phyloP scores from a whole-genome alignment of 2,797 vertebrate species.

The Sebastolobus alascanus region DNA sequence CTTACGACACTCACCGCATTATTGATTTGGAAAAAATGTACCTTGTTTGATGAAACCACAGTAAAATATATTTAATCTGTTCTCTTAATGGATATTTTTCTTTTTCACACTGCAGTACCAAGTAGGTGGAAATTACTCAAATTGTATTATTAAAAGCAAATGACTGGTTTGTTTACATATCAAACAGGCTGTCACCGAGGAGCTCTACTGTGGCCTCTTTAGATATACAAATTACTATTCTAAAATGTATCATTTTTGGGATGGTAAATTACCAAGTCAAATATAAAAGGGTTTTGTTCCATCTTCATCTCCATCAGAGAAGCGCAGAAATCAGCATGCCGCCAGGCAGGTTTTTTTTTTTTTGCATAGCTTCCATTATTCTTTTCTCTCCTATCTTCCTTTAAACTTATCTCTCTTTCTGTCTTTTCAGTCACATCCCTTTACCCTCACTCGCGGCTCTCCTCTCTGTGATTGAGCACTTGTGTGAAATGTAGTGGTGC shows the following conservation, averaged over 20 bases:
- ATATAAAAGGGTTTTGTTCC: not conserved
- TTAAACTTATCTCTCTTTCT: not conserved
- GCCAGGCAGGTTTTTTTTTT: not conserved
- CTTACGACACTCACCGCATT: not conserved
- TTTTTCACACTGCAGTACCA: not conserved
- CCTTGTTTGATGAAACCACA: not conserved
- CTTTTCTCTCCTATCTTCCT: not conserved
- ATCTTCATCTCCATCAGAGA: not conserved
- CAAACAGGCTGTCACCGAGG: not conserved
- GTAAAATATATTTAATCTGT: not conserved
- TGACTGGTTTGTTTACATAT: not conserved
- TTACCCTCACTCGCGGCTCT: not conserved
- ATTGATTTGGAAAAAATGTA: not conserved
- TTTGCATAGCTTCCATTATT: conserved; percentile 7
- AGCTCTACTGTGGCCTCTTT: not conserved
- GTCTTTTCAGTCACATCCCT: conserved; percentile 9
- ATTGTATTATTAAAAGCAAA: not conserved
- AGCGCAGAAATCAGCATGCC: not conserved
- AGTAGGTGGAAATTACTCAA: not conserved
- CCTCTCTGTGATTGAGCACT: conserved; percentile 8
- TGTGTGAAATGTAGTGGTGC: not conserved
- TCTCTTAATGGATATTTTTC: not conserved
- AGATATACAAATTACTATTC: not conserved
- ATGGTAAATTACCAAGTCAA: not conserved
- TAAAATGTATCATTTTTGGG: not conserved